Evolutionary conservation across 1,140 invertebrate genomes (phyloP), one percentile per base, ranked within the genome.

Genomic region (Bemisia tabaci): DNA sequence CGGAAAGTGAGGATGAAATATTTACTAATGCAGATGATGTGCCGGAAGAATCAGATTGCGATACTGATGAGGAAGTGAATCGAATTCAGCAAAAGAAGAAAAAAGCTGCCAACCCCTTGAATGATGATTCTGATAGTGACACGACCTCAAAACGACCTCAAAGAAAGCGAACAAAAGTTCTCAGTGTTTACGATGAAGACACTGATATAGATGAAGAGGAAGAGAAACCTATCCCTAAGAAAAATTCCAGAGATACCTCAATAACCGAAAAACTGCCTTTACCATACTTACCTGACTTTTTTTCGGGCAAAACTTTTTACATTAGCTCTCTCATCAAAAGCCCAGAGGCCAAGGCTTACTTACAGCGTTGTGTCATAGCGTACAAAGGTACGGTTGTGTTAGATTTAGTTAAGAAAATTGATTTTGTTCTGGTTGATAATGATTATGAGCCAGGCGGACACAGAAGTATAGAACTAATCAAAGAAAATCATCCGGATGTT

Each of bases 1-100:
- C 75, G 1, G 80, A 80, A 64, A 81, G 80, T 65, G 81, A 82
- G 68, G 81, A 80, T 27, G 82, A 83, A 74, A 72, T 82, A 22
- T 74, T 71, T 48, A 77, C 67, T 63, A 5, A 68, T 71, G 74
- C 73, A 23, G 65, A 65, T 2, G 82, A 84, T 69, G 83, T 80
- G 0, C 82, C 84, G 68, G 82, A 83, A 64, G 81, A 82, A 72
- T 59, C 58, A 12, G n/a, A 22, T 1, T 22, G 65, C 60, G 25
- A 21, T n/a, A 0, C 60, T 26, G 60, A 23, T 26, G 62, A 59
- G 25, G 59, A 27, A 17, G 59, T 25, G 58, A 17, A 33, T 1
- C 23, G 58, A 22, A 22, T 64, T 25, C 21, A 1, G 39, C 22
- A 2, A 27, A 65, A 24, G 12, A 12, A 60, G 60, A 26, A 12